phyloP scores from a whole-genome alignment of 2,888 invertebrate species.

The Ectemnius continuus region DNA sequence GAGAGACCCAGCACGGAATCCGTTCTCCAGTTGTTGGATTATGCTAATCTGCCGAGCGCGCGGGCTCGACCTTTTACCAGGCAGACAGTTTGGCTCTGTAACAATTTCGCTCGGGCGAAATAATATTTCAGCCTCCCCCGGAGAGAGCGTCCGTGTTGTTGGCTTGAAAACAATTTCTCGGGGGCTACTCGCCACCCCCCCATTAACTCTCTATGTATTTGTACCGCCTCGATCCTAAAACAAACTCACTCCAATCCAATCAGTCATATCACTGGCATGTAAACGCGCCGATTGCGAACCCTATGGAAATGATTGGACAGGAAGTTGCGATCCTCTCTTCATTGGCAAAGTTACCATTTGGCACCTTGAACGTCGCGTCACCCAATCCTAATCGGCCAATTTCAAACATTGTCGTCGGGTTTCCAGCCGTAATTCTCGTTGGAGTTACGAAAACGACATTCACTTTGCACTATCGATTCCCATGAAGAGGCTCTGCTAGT shows the following conservation, averaged over 20 bases:
- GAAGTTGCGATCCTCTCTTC: not conserved
- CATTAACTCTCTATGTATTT: not conserved
- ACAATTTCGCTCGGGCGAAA: not conserved
- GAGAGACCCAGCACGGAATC: slow-evolving; percentile 22
- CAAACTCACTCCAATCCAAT: not conserved
- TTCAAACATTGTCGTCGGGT: slow-evolving; percentile 12
- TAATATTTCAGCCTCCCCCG: not conserved
- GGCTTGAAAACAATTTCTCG: not conserved
- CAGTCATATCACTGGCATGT: not conserved
- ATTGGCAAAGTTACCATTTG: not conserved
- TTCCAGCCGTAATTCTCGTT: slow-evolving; percentile 25
- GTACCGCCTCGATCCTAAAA: not conserved
- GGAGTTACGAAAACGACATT: not conserved
- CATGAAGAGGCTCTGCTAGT: not conserved
- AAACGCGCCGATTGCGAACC: not conserved
- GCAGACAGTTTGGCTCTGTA: slow-evolving; percentile 30
- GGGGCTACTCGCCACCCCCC: not conserved
- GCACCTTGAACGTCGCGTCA: not conserved
- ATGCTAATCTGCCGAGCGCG: slow-evolving; percentile 38
- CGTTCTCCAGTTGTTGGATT: slow-evolving; percentile 42
- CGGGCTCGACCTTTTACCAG: slow-evolving; percentile 27
- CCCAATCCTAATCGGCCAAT: not conserved
- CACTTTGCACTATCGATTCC: not conserved
- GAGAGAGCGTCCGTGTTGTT: not conserved
- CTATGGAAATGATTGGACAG: not conserved